Percentiles rank a stretch among this genome's conserved stretches.
phyloP scores from a whole-genome alignment of 2,113 vertebrate species.

The Lichenostomus cassidix region DNA sequence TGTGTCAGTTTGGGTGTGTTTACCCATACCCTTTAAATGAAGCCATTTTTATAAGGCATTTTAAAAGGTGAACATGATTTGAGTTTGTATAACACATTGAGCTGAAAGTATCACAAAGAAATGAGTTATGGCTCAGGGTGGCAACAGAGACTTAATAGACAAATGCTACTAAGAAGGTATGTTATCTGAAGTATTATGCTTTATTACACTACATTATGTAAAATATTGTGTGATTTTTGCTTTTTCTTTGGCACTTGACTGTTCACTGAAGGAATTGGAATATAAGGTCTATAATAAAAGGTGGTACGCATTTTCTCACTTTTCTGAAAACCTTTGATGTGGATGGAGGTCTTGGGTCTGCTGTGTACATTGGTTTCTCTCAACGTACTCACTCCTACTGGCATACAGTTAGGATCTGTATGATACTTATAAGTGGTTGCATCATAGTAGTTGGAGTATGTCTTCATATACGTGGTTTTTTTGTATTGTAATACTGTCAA shows the following conservation, averaged over 20 bases:
- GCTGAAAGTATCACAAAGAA: background rate
- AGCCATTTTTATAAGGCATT: background rate
- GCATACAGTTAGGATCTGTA: background rate
- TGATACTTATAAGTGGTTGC: accelerated
- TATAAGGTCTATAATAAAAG: background rate
- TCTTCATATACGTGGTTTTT: accelerated
- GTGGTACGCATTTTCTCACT: background rate
- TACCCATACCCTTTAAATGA: background rate
- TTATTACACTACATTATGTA: background rate
- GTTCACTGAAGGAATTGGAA: background rate
- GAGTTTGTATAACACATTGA: background rate
- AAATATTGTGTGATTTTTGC: background rate
- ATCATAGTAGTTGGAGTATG: background rate
- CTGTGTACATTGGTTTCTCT: background rate
- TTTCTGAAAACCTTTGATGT: background rate
- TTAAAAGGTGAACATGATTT: background rate
- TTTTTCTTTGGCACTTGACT: background rate
- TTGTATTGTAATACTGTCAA: background rate
- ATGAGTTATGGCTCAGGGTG: background rate
- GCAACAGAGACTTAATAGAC: background rate
- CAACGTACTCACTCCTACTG: background rate
- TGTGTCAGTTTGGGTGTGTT: background rate
- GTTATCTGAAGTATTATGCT: background rate
- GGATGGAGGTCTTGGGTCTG: background rate
- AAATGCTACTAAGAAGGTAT: background rate